Conservation (phyloP, 35 echinoderm and acorn worm species). For the Apostichopus japonicus region DNA sequence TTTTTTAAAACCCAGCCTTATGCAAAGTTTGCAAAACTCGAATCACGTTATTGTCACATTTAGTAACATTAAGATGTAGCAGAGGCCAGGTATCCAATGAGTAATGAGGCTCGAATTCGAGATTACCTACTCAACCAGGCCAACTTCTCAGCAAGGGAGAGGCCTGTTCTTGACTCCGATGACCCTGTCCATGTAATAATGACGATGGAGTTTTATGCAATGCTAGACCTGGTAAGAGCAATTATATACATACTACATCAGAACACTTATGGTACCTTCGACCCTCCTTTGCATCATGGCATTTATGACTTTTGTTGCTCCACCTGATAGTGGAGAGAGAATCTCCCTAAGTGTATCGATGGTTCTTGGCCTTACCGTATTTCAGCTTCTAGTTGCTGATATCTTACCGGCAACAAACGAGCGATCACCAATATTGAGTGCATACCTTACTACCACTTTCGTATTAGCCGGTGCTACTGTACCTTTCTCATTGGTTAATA, state of each 20-base stretch:
- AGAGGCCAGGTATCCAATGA: not conserved
- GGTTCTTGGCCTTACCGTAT: constrained; percentile 31
- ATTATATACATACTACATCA: not conserved
- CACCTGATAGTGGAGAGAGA: constrained; percentile 40
- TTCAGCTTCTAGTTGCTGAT: constrained; percentile 35
- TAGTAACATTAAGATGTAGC: not conserved
- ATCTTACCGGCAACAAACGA: constrained; percentile 3
- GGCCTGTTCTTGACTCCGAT: constrained; percentile 19
- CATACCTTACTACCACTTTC: not conserved
- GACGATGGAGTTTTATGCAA: not conserved
- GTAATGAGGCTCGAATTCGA: not conserved
- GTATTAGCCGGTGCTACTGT: not conserved
- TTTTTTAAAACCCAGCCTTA: not conserved
- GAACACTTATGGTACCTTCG: not conserved
- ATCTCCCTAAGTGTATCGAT: constrained; percentile 17
- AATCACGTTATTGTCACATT: not conserved
- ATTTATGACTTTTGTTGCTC: not conserved
- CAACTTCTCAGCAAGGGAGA: constrained; percentile 12
- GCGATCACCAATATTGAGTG: not conserved
- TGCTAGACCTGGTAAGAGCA: constrained; percentile 23
- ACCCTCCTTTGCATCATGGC: constrained; percentile 10
- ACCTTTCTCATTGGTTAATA: constrained; percentile 8
- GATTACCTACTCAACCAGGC: constrained; percentile 19
- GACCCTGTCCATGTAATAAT: constrained; percentile 8
- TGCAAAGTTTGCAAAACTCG: not conserved